These are phyloP conservation scores for Acanthopagrus latus DNA, from an alignment of 2,797 vertebrate species.

Conservation along the genomic window DNA sequence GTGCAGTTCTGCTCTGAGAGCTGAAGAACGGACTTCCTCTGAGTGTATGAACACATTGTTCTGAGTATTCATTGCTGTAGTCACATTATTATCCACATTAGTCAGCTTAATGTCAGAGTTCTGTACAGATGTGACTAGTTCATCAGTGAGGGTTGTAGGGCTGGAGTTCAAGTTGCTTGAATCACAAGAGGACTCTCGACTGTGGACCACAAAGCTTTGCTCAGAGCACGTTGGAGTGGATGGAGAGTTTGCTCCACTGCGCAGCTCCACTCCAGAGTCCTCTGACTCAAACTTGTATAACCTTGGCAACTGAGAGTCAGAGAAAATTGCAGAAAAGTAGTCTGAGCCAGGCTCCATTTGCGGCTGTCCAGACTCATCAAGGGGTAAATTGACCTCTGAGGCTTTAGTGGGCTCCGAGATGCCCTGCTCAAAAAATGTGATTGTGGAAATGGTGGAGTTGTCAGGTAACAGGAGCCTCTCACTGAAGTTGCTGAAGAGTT, in stretches of 20 bases:
- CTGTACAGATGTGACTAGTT: constrained; percentile 63
- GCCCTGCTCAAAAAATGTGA: constrained; percentile 68
- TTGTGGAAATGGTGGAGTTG: constrained; percentile 71
- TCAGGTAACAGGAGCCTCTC: constrained; percentile 65
- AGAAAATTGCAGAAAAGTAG: constrained; percentile 78
- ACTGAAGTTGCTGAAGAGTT: constrained; percentile 83
- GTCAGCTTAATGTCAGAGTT: constrained; percentile 64
- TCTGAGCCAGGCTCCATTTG: constrained; percentile 66
- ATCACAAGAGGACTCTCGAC: constrained; percentile 89
- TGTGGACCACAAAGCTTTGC: constrained; percentile 91
- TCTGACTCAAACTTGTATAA: constrained; percentile 92
- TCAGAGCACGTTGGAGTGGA: constrained; percentile 88
- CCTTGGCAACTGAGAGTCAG: constrained; percentile 81
- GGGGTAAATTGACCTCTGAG: constrained; percentile 47
- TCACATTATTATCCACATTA: constrained; percentile 19
- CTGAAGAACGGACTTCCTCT: constrained; percentile 28
- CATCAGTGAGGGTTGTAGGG: constrained; percentile 66
- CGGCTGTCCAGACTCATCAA: constrained; percentile 33
- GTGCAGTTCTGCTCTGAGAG: constrained; percentile 36
- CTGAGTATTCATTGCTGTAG: constrained; percentile 14
- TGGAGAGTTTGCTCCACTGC: constrained; percentile 89
- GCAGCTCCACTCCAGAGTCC: constrained; percentile 91
- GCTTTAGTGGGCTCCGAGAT: constrained; percentile 43
- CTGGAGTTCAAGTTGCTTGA: constrained; percentile 83
- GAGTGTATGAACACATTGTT: constrained; percentile 9